Conservation (phyloP, 2,113 vertebrate species). For the Pristiophorus japonicus region DNA sequence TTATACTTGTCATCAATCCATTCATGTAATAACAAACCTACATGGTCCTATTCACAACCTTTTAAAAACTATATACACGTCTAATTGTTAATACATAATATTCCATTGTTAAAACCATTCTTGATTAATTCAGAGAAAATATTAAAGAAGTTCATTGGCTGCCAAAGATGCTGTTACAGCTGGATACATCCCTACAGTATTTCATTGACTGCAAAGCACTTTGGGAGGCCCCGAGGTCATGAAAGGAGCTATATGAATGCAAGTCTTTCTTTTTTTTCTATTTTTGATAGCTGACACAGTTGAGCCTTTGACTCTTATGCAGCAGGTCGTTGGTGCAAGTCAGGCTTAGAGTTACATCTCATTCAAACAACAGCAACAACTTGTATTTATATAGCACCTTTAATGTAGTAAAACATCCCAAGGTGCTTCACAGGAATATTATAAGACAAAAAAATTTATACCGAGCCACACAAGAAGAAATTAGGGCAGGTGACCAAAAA, state of each 20-base stretch:
- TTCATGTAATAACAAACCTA: not conserved
- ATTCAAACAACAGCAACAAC: too few species aligned
- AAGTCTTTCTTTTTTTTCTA: not conserved
- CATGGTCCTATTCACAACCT: not conserved
- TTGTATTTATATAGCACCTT: too few species aligned
- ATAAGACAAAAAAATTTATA: too few species aligned
- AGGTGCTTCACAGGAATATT: too few species aligned
- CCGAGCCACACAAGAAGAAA: too few species aligned
- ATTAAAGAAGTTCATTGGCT: not conserved
- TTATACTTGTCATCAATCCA: not conserved
- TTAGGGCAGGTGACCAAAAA: too few species aligned
- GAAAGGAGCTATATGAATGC: not conserved
- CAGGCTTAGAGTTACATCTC: not conserved
- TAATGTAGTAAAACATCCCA: too few species aligned
- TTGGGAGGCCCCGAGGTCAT: not conserved
- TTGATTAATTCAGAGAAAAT: constrained; percentile 1
- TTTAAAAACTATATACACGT: not conserved
- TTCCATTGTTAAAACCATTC: too few species aligned
- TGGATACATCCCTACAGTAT: not conserved
- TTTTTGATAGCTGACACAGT: not conserved
- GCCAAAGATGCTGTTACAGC: not conserved
- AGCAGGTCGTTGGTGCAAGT: not conserved
- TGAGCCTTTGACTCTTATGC: not conserved
- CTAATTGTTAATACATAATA: not conserved
- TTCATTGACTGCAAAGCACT: not conserved